Conservation (phyloP, 1,140 invertebrate genomes). For the Drosophila kurseongensis region DNA sequence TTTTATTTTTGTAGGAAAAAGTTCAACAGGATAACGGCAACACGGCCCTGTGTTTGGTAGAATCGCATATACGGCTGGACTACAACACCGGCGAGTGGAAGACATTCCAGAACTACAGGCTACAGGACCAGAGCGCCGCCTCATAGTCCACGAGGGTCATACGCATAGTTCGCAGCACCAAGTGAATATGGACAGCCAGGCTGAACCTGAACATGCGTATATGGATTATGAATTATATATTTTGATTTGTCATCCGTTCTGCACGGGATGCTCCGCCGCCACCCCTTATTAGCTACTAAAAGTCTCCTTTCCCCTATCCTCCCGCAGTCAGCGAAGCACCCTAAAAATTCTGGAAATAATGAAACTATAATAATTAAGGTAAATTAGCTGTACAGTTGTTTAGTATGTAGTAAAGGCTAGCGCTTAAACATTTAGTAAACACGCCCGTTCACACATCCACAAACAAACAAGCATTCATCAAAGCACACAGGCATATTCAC, state of each 20-base stretch:
- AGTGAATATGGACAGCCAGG: slow-evolving; percentile 36
- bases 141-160: slow-evolving; percentile 78
- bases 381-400: slow-evolving; percentile 79
- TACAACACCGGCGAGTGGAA: slow-evolving; percentile 95
- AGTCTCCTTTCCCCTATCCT: neutral
- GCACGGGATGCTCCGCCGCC: slow-evolving; percentile 34
- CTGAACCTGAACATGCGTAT: slow-evolving; percentile 36
- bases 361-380: slow-evolving; percentile 77
- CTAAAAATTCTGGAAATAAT: slow-evolving; percentile 52
- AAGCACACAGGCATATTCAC: slow-evolving; percentile 25
- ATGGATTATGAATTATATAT: slow-evolving; percentile 21
- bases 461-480: slow-evolving; percentile 18
- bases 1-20: slow-evolving; percentile 85
- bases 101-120: slow-evolving; percentile 90
- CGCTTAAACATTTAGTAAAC: slow-evolving; percentile 73
- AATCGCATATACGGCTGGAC: slow-evolving; percentile 95
- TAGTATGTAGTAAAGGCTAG: slow-evolving; percentile 74
- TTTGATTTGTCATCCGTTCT: slow-evolving; percentile 57
- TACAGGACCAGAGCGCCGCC: slow-evolving; percentile 84
- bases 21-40: slow-evolving; percentile 88
- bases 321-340: slow-evolving; percentile 19
- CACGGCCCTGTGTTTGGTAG: slow-evolving; percentile 88
- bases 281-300: slow-evolving; percentile 65
- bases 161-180: slow-evolving; percentile 71
- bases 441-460: slow-evolving; percentile 36